Evolutionary conservation across 1,140 invertebrate species (phyloP), one percentile per base, ranked within the genome.

Genomic region (Mya arenaria): DNA sequence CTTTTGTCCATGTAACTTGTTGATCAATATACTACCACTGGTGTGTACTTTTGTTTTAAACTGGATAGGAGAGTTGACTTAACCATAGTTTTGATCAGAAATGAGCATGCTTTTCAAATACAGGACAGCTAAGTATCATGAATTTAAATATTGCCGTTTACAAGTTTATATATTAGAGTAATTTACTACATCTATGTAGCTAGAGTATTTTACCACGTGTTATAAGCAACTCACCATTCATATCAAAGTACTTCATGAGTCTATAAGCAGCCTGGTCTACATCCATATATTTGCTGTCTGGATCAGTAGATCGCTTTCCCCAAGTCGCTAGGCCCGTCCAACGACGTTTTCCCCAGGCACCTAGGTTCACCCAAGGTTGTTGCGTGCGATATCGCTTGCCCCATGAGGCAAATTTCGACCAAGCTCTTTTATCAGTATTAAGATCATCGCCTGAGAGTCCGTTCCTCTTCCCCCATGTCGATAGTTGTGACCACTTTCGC

Each of bases 401-500:
- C 79, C 79, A 82, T 39, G 79, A 82, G 5, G 78, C 8, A 71
- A 81, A 81, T 37, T 71, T 41, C 23, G 78, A 30, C 78, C 78
- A 81, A 0, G 68, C 69, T 44, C 68, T 56, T 71, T 81, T 81
- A 13, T 39, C 66, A 8, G 0, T n/a, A 41, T 72, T 68, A n/a
- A 69, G n/a, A 17, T 28, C 36, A 6, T 62, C 19, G 13, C 56
- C 17, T 36, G 5, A 23, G 0, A 56, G 36, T 13, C 41, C 30
- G 17, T 8, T 41, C 55, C 60, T 34, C 34, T 80, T 80, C 4
- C 68, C 69, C 79, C 79, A 73, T 10, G 68, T 19, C 8, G 62
- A 58, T 32, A 81, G 48, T 58, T 23, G 36, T 23, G 55, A 63
- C 79, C 69, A 82, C 34, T 65, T 82, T 65, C 60, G 23, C 36